Evolutionary conservation across 2,888 invertebrate species (phyloP), one percentile per base, ranked within the genome.

Genomic region (Geotrupes spiniger): DNA sequence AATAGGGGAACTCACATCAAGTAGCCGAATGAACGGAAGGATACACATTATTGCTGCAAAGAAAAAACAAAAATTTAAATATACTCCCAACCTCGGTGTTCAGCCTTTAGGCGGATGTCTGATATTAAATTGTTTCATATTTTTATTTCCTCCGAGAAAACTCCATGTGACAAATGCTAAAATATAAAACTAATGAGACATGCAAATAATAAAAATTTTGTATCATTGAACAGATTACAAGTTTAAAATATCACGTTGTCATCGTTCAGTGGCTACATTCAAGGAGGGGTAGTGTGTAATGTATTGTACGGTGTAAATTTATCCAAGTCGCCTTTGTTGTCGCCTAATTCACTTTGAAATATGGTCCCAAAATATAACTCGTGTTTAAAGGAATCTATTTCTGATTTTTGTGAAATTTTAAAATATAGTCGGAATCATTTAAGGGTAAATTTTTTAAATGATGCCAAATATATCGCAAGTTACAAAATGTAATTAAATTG

Each of bases 121-220:
- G n/a, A n/a, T n/a, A n/a, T n/a, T n/a, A n/a, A n/a, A n/a, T n/a
- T n/a, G n/a, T n/a, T n/a, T n/a, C n/a, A n/a, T n/a, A n/a, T n/a
- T n/a, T n/a, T n/a, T n/a, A n/a, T n/a, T n/a, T n/a, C n/a, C n/a
- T n/a, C n/a, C n/a, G n/a, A n/a, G n/a, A n/a, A n/a, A n/a, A 15
- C 8, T 14, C n/a, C 11, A 10, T 15, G 8, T 33, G 14, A 33
- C 10, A 45, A 29, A 38, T 38, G 29, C 14, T 16, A 29, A 9
- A 38, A 45, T 25, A 45, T 26, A 37, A 16, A 29, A 17, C 38
- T 36, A 49, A 49, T 49, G 43, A 44, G 42, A 38, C 43, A 38
- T 49, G 44, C 40, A 52, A 42, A 52, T 44, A 45, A 44, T 52
- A 52, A 52, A 52, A 51, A 52, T 41, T 43, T 45, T 38, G 26